Evolutionary conservation across 2,113 vertebrate genomes (phyloP).

Genomic region (Neolamprologus devosi): DNA sequence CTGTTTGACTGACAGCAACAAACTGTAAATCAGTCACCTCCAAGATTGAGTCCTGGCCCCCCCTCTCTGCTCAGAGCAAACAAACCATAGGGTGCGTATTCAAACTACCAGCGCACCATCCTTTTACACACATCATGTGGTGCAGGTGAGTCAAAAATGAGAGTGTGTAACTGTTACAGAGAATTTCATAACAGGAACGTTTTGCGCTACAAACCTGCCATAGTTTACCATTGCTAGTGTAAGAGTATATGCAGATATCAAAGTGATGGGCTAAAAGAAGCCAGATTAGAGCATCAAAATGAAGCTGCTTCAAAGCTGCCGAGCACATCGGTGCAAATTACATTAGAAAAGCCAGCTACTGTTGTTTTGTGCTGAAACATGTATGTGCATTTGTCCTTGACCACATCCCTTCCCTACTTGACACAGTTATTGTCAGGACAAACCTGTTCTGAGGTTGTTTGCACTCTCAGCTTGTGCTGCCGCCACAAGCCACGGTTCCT

Average conservation of each 20-base stretch:
- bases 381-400: background rate
- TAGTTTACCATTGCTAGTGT: background rate
- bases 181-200: background rate
- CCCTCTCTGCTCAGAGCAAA: conserved; percentile 10
- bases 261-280: background rate
- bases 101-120: background rate
- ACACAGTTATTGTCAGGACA: background rate
- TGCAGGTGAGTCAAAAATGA: background rate
- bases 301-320: accelerated
- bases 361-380: background rate
- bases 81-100: background rate
- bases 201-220: background rate
- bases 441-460: conserved; percentile 3
- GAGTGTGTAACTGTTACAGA: background rate
- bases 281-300: background rate
- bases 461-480: background rate
- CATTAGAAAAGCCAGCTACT: background rate
- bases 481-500: background rate
- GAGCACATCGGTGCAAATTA: background rate
- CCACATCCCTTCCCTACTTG: background rate
- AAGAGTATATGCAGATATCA: background rate
- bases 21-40: conserved; percentile 62
- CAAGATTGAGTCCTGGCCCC: background rate
- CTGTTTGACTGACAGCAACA: conserved; percentile 67
- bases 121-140: background rate